phyloP scores from a whole-genome alignment of 2,113 vertebrate genomes.

The Seriola aureovittata region DNA sequence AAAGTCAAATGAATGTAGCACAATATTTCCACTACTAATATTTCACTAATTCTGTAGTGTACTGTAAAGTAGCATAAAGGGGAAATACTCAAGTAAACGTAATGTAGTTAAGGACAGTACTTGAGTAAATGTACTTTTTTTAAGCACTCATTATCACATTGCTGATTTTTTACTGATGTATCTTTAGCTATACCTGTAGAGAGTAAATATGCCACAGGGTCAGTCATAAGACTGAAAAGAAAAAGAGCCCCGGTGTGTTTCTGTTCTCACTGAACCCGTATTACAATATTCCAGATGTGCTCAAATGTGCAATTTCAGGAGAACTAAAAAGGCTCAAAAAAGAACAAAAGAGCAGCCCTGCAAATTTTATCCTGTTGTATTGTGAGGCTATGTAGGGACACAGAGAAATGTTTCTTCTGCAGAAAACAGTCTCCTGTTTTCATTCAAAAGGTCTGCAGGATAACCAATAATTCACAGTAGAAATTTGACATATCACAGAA shows the following conservation, averaged over 20 bases:
- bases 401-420: conserved; percentile 12
- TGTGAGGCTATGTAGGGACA: conserved; percentile 29
- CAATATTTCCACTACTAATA: too few relatives aligned
- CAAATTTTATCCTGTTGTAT: conserved; percentile 25
- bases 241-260: conserved; percentile 17
- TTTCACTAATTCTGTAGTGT: too few relatives aligned
- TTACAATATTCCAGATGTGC: conserved; percentile 47
- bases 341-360: not conserved
- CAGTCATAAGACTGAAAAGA: conserved; percentile 11
- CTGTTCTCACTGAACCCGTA: conserved; percentile 9
- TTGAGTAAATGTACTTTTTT: not conserved
- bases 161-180: too few relatives aligned
- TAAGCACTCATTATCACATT: too few relatives aligned
- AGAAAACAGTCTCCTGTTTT: not conserved
- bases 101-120: too few relatives aligned
- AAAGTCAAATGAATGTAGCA: too few relatives aligned
- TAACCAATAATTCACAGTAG: not conserved
- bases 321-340: conserved; percentile 13
- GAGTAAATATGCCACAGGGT: not conserved
- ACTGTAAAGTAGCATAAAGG: not conserved
- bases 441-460: not conserved
- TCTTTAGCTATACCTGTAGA: not conserved
- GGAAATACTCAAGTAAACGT: not conserved
- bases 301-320: conserved; percentile 9
- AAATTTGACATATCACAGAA: not conserved